Percentiles rank a stretch among this genome's conserved stretches.
These are phyloP conservation scores for Jaculus jaculus DNA, from an alignment of 2,113 vertebrate species.

Conservation along the genomic window DNA sequence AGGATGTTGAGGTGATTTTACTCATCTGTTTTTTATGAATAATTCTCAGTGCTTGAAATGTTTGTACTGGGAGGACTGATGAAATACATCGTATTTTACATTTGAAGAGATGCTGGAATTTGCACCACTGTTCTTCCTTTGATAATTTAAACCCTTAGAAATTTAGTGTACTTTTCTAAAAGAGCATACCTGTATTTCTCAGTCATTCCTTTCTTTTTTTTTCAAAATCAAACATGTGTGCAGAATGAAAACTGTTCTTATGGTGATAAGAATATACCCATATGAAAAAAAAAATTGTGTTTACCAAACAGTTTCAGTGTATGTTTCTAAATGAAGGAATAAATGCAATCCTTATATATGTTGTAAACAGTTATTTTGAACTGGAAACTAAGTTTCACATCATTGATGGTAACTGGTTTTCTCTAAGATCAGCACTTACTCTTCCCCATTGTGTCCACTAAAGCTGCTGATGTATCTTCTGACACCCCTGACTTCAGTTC, in stretches of 20 bases:
- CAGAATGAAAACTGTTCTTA: not conserved
- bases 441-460: not conserved
- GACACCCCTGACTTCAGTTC: not conserved
- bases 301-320: not conserved
- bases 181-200: not conserved
- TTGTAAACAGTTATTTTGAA: not conserved
- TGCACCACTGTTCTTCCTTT: not conserved
- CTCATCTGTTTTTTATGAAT: slow-evolving; percentile 68
- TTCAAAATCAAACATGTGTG: not conserved
- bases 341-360: not conserved
- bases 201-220: not conserved
- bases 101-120: not conserved
- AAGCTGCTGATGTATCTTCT: no score
- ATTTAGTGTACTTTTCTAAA: not conserved
- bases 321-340: not conserved
- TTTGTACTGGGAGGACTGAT: slow-evolving; percentile 5
- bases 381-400: not conserved
- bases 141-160: slow-evolving; percentile 22
- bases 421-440: not conserved
- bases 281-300: not conserved
- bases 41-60: slow-evolving; percentile 37
- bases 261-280: not conserved
- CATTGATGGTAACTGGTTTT: not conserved
- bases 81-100: not conserved
- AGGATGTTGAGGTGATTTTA: slow-evolving; percentile 62